Conservation (phyloP, 2,888 invertebrate genomes). For the Digitonthophagus gazella region DNA sequence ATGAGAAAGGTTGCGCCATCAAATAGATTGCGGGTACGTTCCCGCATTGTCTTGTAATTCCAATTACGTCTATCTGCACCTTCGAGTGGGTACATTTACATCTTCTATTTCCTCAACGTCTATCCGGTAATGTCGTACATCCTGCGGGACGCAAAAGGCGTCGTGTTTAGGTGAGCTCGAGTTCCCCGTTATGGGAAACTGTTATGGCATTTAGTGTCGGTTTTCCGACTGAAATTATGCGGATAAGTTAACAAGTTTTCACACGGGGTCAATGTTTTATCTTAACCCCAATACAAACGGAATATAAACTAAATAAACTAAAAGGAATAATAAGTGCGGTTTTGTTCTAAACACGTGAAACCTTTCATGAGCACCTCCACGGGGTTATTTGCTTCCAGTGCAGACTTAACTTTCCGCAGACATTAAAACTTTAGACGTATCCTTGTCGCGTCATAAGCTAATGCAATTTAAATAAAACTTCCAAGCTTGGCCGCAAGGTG, state of each 20-base stretch:
- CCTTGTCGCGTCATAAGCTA: conserved; percentile 16
- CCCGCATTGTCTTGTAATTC: not conserved
- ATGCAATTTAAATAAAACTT: conserved; percentile 18
- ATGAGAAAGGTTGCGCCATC: not conserved
- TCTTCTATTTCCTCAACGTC: not conserved
- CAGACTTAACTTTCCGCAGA: conserved; percentile 6
- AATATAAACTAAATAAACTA: not conserved
- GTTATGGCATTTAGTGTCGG: not conserved
- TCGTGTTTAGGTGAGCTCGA: not conserved
- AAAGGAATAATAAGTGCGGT: not conserved
- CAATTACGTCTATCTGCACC: not conserved
- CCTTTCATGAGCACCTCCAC: not conserved
- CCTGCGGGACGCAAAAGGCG: not conserved
- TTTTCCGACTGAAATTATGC: not conserved
- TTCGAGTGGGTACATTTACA: not conserved
- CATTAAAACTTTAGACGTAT: conserved; percentile 16
- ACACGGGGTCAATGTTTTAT: too few species aligned
- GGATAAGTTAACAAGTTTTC: too few species aligned
- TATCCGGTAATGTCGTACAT: not conserved
- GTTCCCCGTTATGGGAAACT: not conserved
- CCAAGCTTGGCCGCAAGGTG: not conserved
- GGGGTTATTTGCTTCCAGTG: not conserved
- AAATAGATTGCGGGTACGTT: not conserved
- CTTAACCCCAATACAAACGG: too few species aligned
- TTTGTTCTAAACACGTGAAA: not conserved